These are phyloP conservation scores for Eudyptes chrysolophus DNA, from an alignment of 2,113 vertebrate genomes.

Conservation along the genomic window DNA sequence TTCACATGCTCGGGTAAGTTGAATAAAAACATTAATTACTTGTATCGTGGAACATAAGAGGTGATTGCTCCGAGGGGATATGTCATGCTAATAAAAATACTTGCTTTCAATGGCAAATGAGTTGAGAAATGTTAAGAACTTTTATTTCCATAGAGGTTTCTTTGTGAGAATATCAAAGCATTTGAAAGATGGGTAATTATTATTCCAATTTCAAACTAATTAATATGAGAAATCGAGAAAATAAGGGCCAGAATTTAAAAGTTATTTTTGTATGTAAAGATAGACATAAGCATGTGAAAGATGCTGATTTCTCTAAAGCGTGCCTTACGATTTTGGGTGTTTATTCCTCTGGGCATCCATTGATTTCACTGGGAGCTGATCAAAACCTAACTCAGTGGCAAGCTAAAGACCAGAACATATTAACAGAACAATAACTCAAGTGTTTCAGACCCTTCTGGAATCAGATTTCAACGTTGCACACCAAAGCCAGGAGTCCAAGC, in stretches of 20 bases:
- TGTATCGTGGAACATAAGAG: neutral
- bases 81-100: neutral
- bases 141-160: neutral
- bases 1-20: neutral
- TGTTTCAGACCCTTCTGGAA: neutral
- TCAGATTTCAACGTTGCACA: neutral
- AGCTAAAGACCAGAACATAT: neutral
- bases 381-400: neutral
- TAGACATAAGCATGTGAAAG: neutral
- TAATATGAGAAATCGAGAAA: neutral
- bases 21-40: slow-evolving; percentile 36
- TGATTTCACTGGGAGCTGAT: neutral
- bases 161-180: neutral
- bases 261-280: neutral
- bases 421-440: neutral
- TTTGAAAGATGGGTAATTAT: neutral
- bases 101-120: neutral
- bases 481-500: neutral
- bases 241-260: neutral
- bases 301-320: neutral
- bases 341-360: neutral
- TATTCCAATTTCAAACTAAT: neutral
- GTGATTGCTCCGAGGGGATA: neutral
- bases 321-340: neutral
- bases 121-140: neutral